These are phyloP conservation scores for Micromussa lordhowensis DNA, from an alignment of 92 coral and sea anemone genomes.

Conservation along the genomic window DNA sequence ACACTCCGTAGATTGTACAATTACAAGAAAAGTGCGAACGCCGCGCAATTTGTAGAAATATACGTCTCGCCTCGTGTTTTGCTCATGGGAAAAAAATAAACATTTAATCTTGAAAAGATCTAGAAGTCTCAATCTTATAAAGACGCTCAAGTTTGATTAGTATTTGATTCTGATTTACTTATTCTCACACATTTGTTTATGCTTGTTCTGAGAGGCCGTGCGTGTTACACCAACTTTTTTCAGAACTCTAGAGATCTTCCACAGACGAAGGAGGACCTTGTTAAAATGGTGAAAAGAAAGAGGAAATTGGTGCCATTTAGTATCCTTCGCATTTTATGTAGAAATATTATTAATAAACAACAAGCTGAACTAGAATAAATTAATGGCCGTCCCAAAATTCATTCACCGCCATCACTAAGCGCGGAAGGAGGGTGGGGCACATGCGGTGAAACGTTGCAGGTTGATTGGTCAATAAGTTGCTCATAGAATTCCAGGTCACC, in stretches of 20 bases:
- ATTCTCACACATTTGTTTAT: no score
- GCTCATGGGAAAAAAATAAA: no score
- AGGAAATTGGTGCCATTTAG: conserved; percentile 35
- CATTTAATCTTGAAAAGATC: no score
- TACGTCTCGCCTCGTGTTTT: neutral
- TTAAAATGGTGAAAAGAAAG: conserved; percentile 34
- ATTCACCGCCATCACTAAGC: neutral
- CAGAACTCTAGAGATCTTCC: conserved; percentile 43
- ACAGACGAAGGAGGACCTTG: conserved; percentile 36
- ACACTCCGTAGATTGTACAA: neutral
- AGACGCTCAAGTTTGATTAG: no score
- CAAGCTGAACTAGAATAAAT: no score
- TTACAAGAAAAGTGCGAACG: neutral
- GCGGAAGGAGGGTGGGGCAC: neutral
- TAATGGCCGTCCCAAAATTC: neutral
- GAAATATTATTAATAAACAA: neutral
- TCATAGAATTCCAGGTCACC: neutral
- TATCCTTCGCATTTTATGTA: conserved; percentile 23
- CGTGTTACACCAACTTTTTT: neutral
- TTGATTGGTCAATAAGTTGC: neutral
- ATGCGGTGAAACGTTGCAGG: neutral
- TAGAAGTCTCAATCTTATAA: no score
- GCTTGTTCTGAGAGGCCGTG: no score
- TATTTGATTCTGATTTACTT: no score
- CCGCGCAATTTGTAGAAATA: neutral